A percentile compares a stretch with the other conserved stretches of the same genome.
These are phyloP conservation scores for Campoplex nolae DNA, from an alignment of 2,888 invertebrate species.

Conservation along the genomic window DNA sequence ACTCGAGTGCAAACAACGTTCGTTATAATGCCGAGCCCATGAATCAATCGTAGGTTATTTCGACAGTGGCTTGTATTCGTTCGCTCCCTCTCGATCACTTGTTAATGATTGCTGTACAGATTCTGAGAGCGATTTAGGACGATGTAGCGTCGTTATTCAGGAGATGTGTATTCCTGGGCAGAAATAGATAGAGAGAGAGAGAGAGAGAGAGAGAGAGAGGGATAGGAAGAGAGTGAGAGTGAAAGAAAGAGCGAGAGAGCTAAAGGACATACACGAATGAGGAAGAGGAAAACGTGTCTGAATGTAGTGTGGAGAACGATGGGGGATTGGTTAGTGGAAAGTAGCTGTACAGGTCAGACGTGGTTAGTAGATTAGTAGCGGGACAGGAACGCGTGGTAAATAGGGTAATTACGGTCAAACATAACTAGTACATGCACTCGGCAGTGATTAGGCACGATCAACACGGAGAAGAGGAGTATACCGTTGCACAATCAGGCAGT, in stretches of 20 bases:
- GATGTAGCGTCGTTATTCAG: slow-evolving; percentile 56
- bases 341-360: slow-evolving; percentile 68
- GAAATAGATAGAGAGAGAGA: slow-evolving; percentile 19
- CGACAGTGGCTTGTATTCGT: slow-evolving; percentile 22
- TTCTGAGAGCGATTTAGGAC: slow-evolving; percentile 50
- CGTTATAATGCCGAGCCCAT: slow-evolving; percentile 12
- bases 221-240: slow-evolving; percentile 18
- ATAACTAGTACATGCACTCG: slow-evolving; percentile 67
- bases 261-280: slow-evolving; percentile 23
- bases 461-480: slow-evolving; percentile 54
- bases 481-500: slow-evolving; percentile 64
- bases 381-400: slow-evolving; percentile 68
- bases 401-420: slow-evolving; percentile 69
- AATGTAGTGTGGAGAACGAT: slow-evolving; percentile 23
- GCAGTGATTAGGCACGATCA: slow-evolving; percentile 67
- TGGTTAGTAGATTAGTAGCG: slow-evolving; percentile 67
- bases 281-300: slow-evolving; percentile 21
- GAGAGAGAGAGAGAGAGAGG: background rate
- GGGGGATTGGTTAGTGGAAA: slow-evolving; percentile 60
- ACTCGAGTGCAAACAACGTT: slow-evolving; percentile 21
- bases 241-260: background rate
- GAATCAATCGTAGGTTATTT: slow-evolving; percentile 40
- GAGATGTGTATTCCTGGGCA: slow-evolving; percentile 25
- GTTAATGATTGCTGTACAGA: slow-evolving; percentile 54
- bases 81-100: slow-evolving; percentile 22